These are phyloP conservation scores for Sceloporus tristichus DNA, from an alignment of 2,113 vertebrate species.

Conservation along the genomic window DNA sequence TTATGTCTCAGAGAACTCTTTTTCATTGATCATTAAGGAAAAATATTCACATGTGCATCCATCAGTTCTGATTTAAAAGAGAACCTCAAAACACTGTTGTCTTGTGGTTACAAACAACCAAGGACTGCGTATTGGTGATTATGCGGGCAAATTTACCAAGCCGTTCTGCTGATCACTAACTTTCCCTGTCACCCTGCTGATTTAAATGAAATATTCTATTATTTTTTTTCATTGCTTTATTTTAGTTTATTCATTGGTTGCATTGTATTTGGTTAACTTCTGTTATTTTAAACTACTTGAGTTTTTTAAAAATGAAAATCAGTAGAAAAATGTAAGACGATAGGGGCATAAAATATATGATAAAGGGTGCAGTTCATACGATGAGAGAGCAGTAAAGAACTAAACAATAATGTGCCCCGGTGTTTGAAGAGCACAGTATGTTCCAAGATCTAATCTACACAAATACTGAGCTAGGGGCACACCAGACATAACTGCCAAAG, in stretches of 20 bases:
- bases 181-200: no score
- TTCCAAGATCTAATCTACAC: conserved; percentile 27
- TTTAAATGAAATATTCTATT: no score
- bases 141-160: not conserved
- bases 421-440: conserved; percentile 4
- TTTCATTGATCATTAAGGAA: no score
- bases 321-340: not conserved
- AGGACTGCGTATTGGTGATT: not conserved
- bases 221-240: no score
- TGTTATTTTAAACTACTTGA: no score
- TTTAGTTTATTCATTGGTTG: no score
- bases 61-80: conserved; percentile 24
- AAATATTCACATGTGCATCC: not conserved
- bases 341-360: not conserved
- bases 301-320: no score
- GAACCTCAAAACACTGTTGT: not conserved
- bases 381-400: accelerated
- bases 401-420: conserved; percentile 7
- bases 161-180: no score
- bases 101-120: conserved; percentile 22
- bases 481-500: not conserved
- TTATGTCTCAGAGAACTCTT: not conserved
- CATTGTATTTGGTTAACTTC: no score
- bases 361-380: not conserved
- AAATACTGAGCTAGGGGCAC: conserved; percentile 8